These are phyloP conservation scores for Delphinapterus leucas DNA, from an alignment of 2,113 vertebrate species.

Conservation along the genomic window DNA sequence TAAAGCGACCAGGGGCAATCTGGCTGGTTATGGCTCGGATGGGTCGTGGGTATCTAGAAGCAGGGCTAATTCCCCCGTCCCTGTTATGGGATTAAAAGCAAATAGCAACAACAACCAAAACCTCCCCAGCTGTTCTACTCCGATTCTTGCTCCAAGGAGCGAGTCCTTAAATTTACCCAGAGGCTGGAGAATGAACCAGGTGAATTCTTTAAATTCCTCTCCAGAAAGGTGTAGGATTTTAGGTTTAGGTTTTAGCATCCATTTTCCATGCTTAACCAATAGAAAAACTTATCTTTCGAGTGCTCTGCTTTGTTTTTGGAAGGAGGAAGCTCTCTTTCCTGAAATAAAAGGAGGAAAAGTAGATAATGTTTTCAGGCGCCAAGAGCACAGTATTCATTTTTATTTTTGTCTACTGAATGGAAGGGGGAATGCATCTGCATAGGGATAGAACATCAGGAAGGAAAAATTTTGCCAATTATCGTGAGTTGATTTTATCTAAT, in stretches of 20 bases:
- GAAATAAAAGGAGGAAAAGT: neutral
- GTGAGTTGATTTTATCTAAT: neutral
- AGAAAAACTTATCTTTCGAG: neutral
- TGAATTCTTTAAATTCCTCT: neutral
- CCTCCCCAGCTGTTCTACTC: neutral
- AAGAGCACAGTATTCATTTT: neutral
- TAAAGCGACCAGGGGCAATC: neutral
- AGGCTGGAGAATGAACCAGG: neutral
- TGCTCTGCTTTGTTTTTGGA: neutral
- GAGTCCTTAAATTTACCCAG: constrained; percentile 11
- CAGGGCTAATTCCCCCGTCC: neutral
- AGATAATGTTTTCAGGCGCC: neutral
- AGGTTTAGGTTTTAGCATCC: neutral
- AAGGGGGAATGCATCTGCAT: neutral
- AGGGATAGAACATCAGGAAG: neutral
- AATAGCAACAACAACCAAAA: neutral
- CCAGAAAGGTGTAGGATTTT: neutral
- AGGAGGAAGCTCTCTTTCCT: neutral
- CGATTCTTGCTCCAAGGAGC: neutral
- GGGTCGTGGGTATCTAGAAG: neutral
- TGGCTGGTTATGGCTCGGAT: neutral
- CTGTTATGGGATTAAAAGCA: neutral
- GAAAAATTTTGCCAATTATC: neutral
- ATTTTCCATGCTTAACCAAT: neutral
- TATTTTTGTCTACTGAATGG: neutral